phyloP scores from a whole-genome alignment of 2,797 vertebrate species.

The Coilia nasus region DNA sequence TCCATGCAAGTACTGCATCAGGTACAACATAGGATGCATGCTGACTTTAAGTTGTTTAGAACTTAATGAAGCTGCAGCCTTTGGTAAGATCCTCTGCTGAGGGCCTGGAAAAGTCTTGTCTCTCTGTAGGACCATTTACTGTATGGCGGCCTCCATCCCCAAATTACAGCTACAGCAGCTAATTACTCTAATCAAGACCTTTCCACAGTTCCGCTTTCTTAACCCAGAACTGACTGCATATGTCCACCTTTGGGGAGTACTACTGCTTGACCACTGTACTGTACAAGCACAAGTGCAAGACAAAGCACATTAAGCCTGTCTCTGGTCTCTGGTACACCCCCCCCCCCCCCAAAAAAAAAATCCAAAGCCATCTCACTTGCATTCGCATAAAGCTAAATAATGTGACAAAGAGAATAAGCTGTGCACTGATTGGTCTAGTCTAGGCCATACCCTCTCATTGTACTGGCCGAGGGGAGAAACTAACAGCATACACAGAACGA shows the following conservation, averaged over 20 bases:
- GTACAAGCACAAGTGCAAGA: not conserved
- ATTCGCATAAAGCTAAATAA: not conserved
- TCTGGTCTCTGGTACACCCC: not conserved
- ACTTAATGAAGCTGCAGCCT: not conserved
- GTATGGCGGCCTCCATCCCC: not conserved
- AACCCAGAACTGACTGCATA: constrained; percentile 11
- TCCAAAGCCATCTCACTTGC: not conserved
- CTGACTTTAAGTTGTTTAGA: not conserved
- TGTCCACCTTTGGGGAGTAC: not conserved
- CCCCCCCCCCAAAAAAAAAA: too few relatives aligned
- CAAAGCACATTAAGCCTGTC: not conserved
- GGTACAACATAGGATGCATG: not conserved
- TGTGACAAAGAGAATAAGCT: not conserved
- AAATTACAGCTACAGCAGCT: not conserved
- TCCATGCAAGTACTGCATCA: not conserved
- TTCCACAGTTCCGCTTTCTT: not conserved
- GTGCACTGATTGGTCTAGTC: not conserved
- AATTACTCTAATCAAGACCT: not conserved
- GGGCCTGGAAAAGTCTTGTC: not conserved
- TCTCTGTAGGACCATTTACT: not conserved
- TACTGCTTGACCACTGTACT: not conserved
- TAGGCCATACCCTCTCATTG: not conserved
- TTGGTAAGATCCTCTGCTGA: not conserved
- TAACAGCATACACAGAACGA: not conserved
- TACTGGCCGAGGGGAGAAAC: not conserved